These are phyloP conservation scores for Chymomyza fuscimana DNA, from an alignment of 2,888 invertebrate genomes.

Conservation along the genomic window DNA sequence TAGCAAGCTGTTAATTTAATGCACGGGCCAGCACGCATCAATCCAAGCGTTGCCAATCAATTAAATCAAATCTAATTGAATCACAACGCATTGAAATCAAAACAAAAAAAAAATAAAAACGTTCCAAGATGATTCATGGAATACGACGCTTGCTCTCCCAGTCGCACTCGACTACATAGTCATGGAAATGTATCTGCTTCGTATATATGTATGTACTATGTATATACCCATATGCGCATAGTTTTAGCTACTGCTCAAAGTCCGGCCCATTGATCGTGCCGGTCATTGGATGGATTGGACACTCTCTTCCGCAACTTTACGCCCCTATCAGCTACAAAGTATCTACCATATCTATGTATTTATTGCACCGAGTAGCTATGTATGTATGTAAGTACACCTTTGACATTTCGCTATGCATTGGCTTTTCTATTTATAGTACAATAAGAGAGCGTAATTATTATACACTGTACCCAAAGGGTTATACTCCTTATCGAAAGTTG, in stretches of 20 bases:
- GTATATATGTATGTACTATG: too few species aligned
- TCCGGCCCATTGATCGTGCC: conserved; percentile 18
- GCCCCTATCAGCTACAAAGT: neutral
- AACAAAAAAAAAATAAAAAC: conserved; percentile 1
- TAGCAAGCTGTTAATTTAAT: neutral
- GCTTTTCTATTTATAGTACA: neutral
- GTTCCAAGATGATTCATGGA: conserved; percentile 3
- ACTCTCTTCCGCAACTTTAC: neutral
- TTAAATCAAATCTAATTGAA: conserved; percentile 34
- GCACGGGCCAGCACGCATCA: neutral
- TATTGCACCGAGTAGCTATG: too few species aligned
- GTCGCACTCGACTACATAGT: neutral
- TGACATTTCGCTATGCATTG: neutral
- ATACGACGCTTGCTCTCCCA: neutral
- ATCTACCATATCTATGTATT: neutral
- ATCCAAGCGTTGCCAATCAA: neutral
- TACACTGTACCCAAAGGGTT: too few species aligned
- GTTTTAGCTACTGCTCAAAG: conserved; percentile 27
- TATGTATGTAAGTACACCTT: neutral
- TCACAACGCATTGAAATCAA: conserved; percentile 23
- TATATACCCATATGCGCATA: neutral
- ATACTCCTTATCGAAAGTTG: too few species aligned
- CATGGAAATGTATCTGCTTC: too few species aligned
- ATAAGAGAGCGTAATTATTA: neutral
- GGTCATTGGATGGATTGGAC: neutral